Evolutionary conservation across 2,888 invertebrate species (phyloP).

Genomic region (Heliconius aoede): DNA sequence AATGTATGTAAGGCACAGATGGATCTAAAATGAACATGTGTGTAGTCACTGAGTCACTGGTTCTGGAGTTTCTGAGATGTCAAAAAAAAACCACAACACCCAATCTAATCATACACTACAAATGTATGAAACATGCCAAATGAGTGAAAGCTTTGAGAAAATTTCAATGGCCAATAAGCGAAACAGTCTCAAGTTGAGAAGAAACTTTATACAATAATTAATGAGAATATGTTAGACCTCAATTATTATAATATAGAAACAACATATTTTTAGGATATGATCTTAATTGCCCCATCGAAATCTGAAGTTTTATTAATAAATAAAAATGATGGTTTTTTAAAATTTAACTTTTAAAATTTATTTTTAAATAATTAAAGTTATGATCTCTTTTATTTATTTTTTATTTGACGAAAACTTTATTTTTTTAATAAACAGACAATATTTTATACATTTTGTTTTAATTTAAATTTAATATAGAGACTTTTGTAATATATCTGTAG

Average conservation of each 20-base stretch:
- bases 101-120: constrained; percentile 66
- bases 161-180: constrained; percentile 68
- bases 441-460: no score
- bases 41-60: constrained; percentile 54
- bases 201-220: constrained; percentile 5
- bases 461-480: no score
- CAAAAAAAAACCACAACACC: constrained; percentile 64
- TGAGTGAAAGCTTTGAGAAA: constrained; percentile 61
- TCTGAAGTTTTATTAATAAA: background rate
- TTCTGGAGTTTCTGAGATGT: constrained; percentile 56
- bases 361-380: background rate
- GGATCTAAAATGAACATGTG: constrained; percentile 54
- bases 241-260: background rate
- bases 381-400: background rate
- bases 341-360: no score
- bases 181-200: constrained; percentile 46
- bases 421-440: no score
- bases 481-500: background rate
- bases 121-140: constrained; percentile 65
- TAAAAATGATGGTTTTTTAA: background rate
- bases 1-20: constrained; percentile 62
- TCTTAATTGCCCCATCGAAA: background rate
- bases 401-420: no score
- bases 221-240: background rate
- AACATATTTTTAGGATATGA: background rate